These are phyloP conservation scores for Bombus huntii DNA, from an alignment of 1,140 invertebrate genomes.

Conservation along the genomic window DNA sequence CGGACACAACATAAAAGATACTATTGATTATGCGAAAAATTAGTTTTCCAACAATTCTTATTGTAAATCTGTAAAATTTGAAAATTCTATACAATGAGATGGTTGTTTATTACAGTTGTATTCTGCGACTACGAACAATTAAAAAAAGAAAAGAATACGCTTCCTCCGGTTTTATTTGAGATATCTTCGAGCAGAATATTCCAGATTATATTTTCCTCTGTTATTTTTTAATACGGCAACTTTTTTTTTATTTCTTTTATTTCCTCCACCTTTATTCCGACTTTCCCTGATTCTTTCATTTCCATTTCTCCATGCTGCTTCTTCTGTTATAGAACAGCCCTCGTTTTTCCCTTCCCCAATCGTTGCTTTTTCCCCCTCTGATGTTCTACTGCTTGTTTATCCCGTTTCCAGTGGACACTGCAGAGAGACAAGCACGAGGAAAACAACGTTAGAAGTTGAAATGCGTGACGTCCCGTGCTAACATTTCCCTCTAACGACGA, in stretches of 20 bases:
- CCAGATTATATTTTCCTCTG: background rate
- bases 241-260: too few relatives aligned
- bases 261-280: background rate
- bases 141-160: too few relatives aligned
- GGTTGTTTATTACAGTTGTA: too few relatives aligned
- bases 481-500: background rate
- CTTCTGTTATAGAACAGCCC: background rate
- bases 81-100: too few relatives aligned
- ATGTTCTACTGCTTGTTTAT: background rate
- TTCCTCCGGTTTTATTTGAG: background rate
- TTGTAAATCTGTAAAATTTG: too few relatives aligned
- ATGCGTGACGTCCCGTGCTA: background rate
- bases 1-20: too few relatives aligned
- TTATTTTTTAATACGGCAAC: background rate
- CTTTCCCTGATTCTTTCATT: background rate
- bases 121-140: too few relatives aligned
- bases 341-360: background rate
- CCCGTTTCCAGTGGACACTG: slow-evolving; percentile 10
- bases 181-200: background rate
- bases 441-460: background rate
- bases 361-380: background rate
- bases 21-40: too few relatives aligned
- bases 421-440: background rate
- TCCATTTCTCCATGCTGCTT: background rate
- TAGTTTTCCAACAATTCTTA: too few relatives aligned